Evolutionary conservation across 2,888 invertebrate genomes (phyloP), one percentile per base, ranked within the genome.

Genomic region (Oscheius sp.): DNA sequence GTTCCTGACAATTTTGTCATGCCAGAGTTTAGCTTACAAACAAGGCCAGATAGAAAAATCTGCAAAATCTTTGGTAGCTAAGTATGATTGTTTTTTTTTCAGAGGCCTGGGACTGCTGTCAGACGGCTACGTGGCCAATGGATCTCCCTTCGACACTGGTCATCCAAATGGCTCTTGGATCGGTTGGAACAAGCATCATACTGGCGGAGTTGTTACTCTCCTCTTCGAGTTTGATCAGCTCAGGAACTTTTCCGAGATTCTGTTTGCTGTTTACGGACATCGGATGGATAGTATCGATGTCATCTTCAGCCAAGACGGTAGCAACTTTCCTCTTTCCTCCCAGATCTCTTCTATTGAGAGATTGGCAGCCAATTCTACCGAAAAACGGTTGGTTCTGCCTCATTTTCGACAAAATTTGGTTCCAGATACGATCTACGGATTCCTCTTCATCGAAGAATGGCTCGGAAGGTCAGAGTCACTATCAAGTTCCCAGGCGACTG

Each of bases 161-260:
- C 51, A 73, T 33, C 72, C 73, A 32, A 85, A 85, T 76, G 76
- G 80, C 47, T 80, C 82, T 48, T 96, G 95, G 95, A 93, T 95
- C 37, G 95, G 95, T 0, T 96, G 95, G 95, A 92, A 93, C 87
- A 94, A 94, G 90, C 94, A 94, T 89, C 93, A 93, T 1, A 89
- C 60, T 81, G 83, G 77, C 59, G 86, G 86, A 33, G 63, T 70
- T 5, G 74, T 95, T 9, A 93, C 93, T 85, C 91, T 96, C 58
- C 92, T 93, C 1, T 95, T 96, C 91, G 94, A 95, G 90, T 96
- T 96, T 90, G 95, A 95, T 89, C 92, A 92, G 88, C 93, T 95
- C 75, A 92, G 95, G 29, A 95, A 95, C 90, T 96, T 96, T 91
- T 93, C 93, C 60, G 93, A 93, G 1, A 93, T 95, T 37, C 93